These are phyloP conservation scores for Melinopterus prodromus DNA, from an alignment of 2,888 invertebrate genomes.

Conservation along the genomic window DNA sequence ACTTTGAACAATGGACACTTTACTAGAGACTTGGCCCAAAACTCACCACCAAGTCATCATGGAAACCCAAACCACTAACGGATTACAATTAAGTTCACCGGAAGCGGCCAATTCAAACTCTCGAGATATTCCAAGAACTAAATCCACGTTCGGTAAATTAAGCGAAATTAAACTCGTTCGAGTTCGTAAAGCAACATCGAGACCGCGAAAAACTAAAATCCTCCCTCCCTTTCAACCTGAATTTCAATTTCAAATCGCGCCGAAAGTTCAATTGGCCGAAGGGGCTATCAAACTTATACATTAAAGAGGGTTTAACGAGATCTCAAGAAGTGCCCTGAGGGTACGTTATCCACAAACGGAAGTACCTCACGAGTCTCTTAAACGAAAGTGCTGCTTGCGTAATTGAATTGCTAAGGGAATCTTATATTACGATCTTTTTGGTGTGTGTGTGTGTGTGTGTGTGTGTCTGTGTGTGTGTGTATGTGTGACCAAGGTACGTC, in stretches of 20 bases:
- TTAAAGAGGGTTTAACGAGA: slow-evolving; percentile 4
- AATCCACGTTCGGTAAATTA: background rate
- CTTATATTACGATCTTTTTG: background rate
- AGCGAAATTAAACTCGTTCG: background rate
- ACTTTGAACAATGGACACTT: background rate
- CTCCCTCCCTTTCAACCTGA: background rate
- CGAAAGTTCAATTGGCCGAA: background rate
- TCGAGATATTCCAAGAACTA: background rate
- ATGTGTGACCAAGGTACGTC: background rate
- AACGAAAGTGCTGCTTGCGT: background rate
- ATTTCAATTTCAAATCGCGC: background rate
- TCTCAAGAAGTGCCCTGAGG: background rate
- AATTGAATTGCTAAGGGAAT: background rate
- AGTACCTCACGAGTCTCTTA: background rate
- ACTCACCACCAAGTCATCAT: background rate
- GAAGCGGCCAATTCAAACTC: background rate
- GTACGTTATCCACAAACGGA: background rate
- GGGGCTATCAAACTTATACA: background rate
- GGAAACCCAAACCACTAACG: background rate
- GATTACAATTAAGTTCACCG: background rate
- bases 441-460: background rate
- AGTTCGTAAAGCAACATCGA: background rate
- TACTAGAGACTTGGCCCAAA: background rate
- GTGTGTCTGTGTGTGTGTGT: background rate
- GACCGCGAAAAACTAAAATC: background rate